Percentiles rank a stretch among this genome's conserved stretches.
These are phyloP conservation scores for Drosophila antonietae DNA, from an alignment of 2,888 invertebrate species.

Conservation along the genomic window DNA sequence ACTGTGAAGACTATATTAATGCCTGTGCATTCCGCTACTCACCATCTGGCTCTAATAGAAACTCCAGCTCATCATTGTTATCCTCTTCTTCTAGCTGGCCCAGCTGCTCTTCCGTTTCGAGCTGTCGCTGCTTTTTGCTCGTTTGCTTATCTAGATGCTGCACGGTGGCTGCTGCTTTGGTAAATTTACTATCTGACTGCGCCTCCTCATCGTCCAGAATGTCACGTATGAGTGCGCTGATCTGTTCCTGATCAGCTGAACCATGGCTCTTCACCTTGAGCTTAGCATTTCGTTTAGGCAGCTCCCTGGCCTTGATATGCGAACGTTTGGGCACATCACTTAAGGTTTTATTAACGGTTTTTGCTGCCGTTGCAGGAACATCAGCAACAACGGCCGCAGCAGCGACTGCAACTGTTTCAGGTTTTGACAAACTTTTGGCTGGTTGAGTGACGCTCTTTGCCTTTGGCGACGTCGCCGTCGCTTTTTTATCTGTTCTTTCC, in stretches of 20 bases:
- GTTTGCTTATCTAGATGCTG: slow-evolving; percentile 19
- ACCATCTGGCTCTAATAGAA: slow-evolving; percentile 39
- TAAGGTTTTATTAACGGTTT: not conserved
- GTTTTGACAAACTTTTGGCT: not conserved
- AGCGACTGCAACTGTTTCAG: not conserved
- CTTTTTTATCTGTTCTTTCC: not conserved
- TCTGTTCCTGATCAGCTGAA: slow-evolving; percentile 55
- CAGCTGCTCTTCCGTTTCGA: not conserved
- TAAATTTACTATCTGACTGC: slow-evolving; percentile 20
- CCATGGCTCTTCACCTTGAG: not conserved
- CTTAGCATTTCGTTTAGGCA: not conserved
- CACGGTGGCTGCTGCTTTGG: slow-evolving; percentile 30
- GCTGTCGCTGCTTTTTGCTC: not conserved
- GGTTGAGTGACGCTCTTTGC: not conserved
- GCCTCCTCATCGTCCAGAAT: slow-evolving; percentile 55
- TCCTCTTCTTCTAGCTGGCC: slow-evolving; percentile 17
- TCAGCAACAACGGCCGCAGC: not conserved
- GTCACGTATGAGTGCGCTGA: slow-evolving; percentile 51
- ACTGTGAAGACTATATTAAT: not conserved
- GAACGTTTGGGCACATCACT: slow-evolving; percentile 2
- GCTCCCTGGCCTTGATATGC: not conserved
- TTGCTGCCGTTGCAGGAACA: not conserved
- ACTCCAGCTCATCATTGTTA: slow-evolving; percentile 40
- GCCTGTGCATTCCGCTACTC: not conserved
- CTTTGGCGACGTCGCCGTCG: not conserved